phyloP scores from a whole-genome alignment of 2,888 invertebrate species.

The Cyaniris semiargus region DNA sequence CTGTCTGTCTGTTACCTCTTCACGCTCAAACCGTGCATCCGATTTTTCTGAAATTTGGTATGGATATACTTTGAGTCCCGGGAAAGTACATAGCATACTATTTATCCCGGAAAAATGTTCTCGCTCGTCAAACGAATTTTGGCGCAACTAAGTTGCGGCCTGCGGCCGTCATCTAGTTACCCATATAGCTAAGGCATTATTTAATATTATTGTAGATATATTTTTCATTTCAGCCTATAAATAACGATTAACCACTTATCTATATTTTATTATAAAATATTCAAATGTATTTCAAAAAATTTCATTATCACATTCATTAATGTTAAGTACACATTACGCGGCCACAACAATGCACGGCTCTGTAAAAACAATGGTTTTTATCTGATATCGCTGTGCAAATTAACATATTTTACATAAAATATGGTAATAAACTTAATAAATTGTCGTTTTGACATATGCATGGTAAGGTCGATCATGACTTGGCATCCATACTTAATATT shows the following conservation, averaged over 20 bases:
- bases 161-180: no score
- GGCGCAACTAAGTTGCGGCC: no score
- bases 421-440: slow-evolving; percentile 3
- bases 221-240: not conserved
- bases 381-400: not conserved
- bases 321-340: slow-evolving; percentile 8
- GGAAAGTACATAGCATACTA: no score
- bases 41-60: no score
- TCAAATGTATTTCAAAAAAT: slow-evolving; percentile 12
- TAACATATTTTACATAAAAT: slow-evolving; percentile 3
- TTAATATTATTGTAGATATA: no score
- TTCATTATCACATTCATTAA: slow-evolving; percentile 16
- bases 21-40: no score
- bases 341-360: not conserved
- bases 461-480: not conserved
- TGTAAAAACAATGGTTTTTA: slow-evolving; percentile 12
- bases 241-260: not conserved
- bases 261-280: slow-evolving; percentile 5
- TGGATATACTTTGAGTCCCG: no score
- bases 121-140: no score
- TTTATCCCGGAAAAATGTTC: no score
- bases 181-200: no score
- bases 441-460: not conserved
- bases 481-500: no score
- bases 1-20: no score